Conservation (phyloP, 2,888 invertebrate genomes). For the Hydrotaea cyrtoneurina region DNA sequence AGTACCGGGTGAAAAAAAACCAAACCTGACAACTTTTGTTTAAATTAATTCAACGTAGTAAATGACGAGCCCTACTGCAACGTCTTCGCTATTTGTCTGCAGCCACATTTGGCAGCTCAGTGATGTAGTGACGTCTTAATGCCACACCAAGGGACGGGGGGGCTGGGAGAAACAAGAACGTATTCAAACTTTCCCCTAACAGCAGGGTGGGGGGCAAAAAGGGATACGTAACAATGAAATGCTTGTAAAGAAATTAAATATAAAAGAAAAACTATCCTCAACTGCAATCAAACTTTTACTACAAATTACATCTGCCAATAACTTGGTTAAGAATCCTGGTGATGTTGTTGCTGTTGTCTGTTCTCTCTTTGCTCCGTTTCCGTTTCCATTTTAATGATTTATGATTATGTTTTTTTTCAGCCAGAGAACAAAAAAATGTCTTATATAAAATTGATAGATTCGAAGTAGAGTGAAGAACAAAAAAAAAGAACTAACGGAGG, state of each 20-base stretch:
- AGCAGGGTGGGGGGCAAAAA: neutral
- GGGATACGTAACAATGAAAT: neutral
- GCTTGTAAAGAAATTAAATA: neutral
- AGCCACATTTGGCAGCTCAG: conserved; percentile 43
- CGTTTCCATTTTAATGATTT: conserved; percentile 47
- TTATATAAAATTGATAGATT: conserved; percentile 46
- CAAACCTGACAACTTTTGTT: neutral
- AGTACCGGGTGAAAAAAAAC: too few relatives aligned
- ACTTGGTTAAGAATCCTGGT: neutral
- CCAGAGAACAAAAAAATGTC: neutral
- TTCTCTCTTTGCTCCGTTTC: neutral
- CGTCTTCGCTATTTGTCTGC: conserved; percentile 21
- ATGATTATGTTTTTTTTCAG: conserved; percentile 1
- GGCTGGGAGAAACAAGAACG: neutral
- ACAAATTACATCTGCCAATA: conserved; percentile 14
- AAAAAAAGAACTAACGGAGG: neutral
- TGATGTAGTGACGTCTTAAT: neutral
- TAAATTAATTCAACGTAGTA: conserved; percentile 21
- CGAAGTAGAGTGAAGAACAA: neutral
- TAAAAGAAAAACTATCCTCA: neutral
- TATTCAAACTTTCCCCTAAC: neutral
- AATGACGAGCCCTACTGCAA: neutral
- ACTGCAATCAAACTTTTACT: conserved; percentile 26
- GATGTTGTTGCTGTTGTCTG: neutral
- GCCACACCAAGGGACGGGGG: neutral